Evolutionary conservation across 2,888 invertebrate genomes (phyloP), one percentile per base, ranked within the genome.

Genomic region (Biston betularia): DNA sequence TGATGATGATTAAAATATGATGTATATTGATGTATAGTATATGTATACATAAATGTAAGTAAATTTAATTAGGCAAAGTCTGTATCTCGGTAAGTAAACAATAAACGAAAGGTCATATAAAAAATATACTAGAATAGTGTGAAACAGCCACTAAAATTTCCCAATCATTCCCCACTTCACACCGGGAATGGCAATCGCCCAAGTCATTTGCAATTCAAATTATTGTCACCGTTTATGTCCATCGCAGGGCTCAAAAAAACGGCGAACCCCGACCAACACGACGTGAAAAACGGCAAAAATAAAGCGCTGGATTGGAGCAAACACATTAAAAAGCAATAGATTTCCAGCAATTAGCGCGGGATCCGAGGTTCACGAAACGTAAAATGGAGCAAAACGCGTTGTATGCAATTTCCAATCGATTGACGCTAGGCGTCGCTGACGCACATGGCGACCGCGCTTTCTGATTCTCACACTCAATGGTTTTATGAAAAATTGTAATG

Each of bases 271-370:
- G 45, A 38, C 38, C 52, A 14, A 11, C 53, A 42, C 35, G 54
- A 64, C 46, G 62, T 68, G 59, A 79, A 79, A 82, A 80, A 82
- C 75, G 77, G 74, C 74, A 72, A 73, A 65, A 76, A 80, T 79
- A 81, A 83, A 82, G 75, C 75, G 72, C 74, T 71, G 75, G 79
- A 79, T 79, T 75, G 78, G 75, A 74, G 81, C 82, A 86, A 89
- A 88, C 86, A 84, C 83, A 86, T 89, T 88, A 85, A 87, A 89
- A 84, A 83, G 86, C 86, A 83, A 88, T 89, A 88, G 87, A 89
- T 88, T 87, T 86, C 79, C 66, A 87, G 88, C 89, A 89, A 90
- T 89, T 89, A 89, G 84, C 80, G 83, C 73, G 64, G 77, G 70
- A 67, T 56, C 68, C 64, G 69, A 71, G 65, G 57, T 60, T 61